phyloP scores from a whole-genome alignment of 2,888 invertebrate genomes.

The Netelia virgata region DNA sequence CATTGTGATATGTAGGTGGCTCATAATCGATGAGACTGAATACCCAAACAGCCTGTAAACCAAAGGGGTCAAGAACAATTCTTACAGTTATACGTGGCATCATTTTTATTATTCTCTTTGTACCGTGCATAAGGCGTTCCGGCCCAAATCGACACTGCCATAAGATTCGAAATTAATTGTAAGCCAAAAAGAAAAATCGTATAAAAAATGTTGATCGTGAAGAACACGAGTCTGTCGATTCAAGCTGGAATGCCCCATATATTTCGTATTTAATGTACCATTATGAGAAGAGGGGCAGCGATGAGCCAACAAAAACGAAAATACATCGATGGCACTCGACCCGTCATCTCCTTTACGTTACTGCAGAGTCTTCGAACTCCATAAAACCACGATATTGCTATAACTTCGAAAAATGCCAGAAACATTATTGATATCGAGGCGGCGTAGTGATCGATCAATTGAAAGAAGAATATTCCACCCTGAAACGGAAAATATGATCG shows the following conservation, averaged over 20 bases:
- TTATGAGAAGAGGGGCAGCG: constrained; percentile 92
- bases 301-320: constrained; percentile 95
- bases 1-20: constrained; percentile 93
- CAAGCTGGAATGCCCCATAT: not conserved
- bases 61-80: not conserved
- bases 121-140: not conserved
- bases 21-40: constrained; percentile 95
- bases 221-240: too few relatives aligned
- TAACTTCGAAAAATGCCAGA: constrained; percentile 96
- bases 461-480: constrained; percentile 97
- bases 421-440: constrained; percentile 96
- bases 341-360: constrained; percentile 96
- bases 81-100: not conserved
- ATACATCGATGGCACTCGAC: constrained; percentile 91
- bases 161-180: too few relatives aligned
- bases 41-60: constrained; percentile 92
- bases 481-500: constrained; percentile 79
- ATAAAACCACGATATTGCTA: constrained; percentile 96
- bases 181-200: too few relatives aligned
- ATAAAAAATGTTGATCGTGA: too few relatives aligned
- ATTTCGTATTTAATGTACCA: constrained; percentile 85
- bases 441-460: constrained; percentile 97
- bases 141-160: too few relatives aligned
- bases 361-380: constrained; percentile 92
- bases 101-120: not conserved